Evolutionary conservation across 1,140 invertebrate species (phyloP).

Genomic region (Camponotus floridanus): DNA sequence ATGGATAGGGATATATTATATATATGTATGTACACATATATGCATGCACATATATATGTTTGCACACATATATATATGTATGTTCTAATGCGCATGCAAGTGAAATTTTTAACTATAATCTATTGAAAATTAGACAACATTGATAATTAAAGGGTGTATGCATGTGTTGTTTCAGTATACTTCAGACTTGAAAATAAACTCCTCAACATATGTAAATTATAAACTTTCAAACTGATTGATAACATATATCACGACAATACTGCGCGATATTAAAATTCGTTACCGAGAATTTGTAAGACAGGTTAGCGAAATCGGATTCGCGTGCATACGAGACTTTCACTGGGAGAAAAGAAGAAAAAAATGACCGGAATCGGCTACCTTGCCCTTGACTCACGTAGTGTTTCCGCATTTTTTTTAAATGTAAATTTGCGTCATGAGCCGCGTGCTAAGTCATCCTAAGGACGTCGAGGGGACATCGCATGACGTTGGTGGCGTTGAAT

Average conservation of each 20-base stretch:
- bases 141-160: too few species aligned
- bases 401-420: conserved; percentile 71
- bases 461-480: conserved; percentile 64
- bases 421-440: conserved; percentile 32
- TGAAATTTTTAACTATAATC: too few species aligned
- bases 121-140: too few species aligned
- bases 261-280: not conserved
- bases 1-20: too few species aligned
- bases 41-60: too few species aligned
- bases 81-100: too few species aligned
- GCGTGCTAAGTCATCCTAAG: conserved; percentile 30
- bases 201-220: too few species aligned
- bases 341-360: not conserved
- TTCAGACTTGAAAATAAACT: too few species aligned
- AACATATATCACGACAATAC: not conserved
- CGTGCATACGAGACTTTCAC: not conserved
- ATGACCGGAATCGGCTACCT: not conserved
- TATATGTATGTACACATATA: too few species aligned
- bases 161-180: too few species aligned
- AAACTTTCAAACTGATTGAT: not conserved
- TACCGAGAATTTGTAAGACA: not conserved
- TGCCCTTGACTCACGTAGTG: not conserved
- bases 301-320: not conserved
- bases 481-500: conserved; percentile 32
- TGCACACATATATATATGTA: too few species aligned